phyloP scores from a whole-genome alignment of 2,797 vertebrate genomes.

The Halcyon smyrnensis region DNA sequence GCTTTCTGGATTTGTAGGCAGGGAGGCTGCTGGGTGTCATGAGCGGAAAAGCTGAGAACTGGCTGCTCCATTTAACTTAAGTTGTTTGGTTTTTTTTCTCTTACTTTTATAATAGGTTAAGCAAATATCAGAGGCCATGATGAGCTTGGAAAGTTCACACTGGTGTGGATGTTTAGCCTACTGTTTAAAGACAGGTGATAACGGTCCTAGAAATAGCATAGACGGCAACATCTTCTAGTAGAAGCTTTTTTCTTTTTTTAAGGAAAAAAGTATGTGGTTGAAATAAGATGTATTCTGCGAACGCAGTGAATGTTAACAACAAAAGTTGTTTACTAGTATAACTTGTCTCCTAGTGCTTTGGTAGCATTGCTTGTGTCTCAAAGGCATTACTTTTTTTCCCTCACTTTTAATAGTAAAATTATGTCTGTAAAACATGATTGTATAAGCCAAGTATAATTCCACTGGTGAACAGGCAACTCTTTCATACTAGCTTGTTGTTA shows the following conservation, averaged over 20 bases:
- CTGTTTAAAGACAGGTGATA: neutral
- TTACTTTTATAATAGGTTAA: neutral
- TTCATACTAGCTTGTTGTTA: neutral
- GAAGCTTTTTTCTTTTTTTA: neutral
- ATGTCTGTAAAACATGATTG: neutral
- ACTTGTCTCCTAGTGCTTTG: neutral
- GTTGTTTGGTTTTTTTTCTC: neutral
- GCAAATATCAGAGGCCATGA: conserved; percentile 24
- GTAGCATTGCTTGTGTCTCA: neutral
- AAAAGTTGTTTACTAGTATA: neutral
- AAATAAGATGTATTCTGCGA: neutral
- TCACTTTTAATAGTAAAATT: neutral
- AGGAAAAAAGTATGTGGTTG: neutral
- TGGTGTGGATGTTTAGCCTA: neutral
- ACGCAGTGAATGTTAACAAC: neutral
- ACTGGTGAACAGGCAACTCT: neutral
- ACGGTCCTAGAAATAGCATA: neutral
- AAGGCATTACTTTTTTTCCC: neutral
- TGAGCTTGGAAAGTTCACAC: conserved; percentile 1
- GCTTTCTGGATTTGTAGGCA: neutral
- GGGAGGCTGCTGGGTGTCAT: neutral
- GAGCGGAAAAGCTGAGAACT: conserved; percentile 26
- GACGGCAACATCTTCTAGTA: neutral
- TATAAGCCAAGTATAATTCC: neutral
- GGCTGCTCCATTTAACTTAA: conserved; percentile 12